Conservation (phyloP, 1,140 invertebrate species). For the Watersipora subatra region DNA sequence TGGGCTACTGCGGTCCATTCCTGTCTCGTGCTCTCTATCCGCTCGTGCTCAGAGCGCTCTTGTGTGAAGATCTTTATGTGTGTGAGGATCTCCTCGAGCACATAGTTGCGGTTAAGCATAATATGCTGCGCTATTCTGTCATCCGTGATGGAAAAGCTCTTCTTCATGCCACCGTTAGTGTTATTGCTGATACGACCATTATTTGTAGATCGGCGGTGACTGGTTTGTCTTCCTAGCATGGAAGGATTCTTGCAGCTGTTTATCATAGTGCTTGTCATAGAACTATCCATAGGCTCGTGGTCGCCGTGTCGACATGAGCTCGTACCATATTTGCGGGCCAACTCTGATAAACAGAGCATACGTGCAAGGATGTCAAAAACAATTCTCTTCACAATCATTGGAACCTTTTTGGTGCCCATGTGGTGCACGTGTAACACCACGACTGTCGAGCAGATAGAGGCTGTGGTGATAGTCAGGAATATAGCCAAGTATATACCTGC, state of each 20-base stretch:
- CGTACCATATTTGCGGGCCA: background rate
- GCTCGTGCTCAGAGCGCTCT: background rate
- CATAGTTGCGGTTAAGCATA: background rate
- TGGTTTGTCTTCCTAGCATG: background rate
- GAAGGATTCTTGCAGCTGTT: background rate
- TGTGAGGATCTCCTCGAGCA: background rate
- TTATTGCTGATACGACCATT: no score
- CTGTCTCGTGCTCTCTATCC: background rate
- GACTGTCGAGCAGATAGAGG: background rate
- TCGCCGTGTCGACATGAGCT: background rate
- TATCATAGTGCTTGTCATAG: background rate
- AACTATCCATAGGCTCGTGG: background rate
- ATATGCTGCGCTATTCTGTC: background rate
- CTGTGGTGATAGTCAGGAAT: background rate
- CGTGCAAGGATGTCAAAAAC: background rate
- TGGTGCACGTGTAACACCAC: background rate
- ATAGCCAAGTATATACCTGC: background rate
- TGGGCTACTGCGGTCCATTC: constrained; percentile 1
- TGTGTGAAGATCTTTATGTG: background rate
- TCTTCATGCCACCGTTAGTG: constrained; percentile 1
- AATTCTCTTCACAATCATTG: background rate
- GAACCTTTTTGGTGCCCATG: background rate
- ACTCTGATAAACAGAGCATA: background rate
- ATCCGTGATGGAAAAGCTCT: constrained; percentile 3
- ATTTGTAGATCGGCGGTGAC: background rate